Conservation (phyloP, 1,140 invertebrate species). For the Anoplolepis gracilipes region DNA sequence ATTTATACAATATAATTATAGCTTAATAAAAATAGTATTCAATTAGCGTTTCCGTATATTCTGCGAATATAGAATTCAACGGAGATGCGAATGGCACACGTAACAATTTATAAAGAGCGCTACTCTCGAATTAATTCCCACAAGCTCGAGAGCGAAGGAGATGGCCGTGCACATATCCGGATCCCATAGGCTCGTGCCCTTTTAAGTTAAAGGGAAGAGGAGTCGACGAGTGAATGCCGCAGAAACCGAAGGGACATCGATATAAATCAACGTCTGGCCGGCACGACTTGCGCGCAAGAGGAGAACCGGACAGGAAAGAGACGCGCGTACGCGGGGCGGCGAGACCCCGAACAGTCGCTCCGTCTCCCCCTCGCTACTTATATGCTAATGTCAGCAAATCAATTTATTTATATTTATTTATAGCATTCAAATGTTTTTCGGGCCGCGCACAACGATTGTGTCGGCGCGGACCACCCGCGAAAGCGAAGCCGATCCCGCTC, state of each 20-base stretch:
- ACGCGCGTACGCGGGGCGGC: constrained; percentile 26
- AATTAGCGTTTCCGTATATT: neutral
- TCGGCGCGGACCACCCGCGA: constrained; percentile 76
- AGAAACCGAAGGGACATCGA: constrained; percentile 63
- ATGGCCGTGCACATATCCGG: constrained; percentile 43
- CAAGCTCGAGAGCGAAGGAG: constrained; percentile 47
- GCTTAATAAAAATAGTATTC: neutral
- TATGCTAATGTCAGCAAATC: constrained; percentile 80
- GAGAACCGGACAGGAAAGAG: constrained; percentile 25
- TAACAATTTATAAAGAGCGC: neutral
- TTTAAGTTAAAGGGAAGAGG: constrained; percentile 73
- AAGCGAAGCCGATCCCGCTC: constrained; percentile 59
- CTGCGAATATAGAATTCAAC: neutral
- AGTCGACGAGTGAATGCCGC: constrained; percentile 61
- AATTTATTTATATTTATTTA: constrained; percentile 83
- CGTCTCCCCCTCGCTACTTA: constrained; percentile 74
- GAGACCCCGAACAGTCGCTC: neutral
- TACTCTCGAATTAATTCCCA: constrained; percentile 68
- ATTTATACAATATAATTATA: neutral
- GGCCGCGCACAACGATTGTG: constrained; percentile 32
- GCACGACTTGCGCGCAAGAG: constrained; percentile 3
- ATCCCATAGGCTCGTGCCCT: constrained; percentile 63
- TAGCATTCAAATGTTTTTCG: constrained; percentile 80
- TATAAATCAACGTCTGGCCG: constrained; percentile 70
- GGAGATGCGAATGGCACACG: neutral